phyloP scores from a whole-genome alignment of 2,113 vertebrate genomes.

The Cyprinodon tularosa region DNA sequence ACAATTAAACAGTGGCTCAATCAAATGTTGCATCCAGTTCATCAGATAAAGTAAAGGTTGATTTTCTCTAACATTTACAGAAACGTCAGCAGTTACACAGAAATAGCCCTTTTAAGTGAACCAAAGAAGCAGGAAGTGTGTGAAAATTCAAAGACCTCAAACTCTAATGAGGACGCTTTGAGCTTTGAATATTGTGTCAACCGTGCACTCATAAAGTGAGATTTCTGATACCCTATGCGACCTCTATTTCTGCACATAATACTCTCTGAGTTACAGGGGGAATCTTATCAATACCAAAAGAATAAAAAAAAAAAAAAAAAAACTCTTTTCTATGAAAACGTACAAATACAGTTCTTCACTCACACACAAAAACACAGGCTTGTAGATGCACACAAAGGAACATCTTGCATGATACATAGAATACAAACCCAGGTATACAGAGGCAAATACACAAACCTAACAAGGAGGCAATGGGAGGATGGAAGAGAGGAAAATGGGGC shows the following conservation, averaged over 20 bases:
- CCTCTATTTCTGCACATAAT: constrained; percentile 17
- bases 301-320: neutral
- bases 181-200: neutral
- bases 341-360: constrained; percentile 8
- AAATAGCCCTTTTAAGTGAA: constrained; percentile 1
- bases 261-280: constrained; percentile 14
- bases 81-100: neutral
- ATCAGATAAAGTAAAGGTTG: no score
- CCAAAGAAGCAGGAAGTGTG: neutral
- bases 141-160: neutral
- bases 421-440: constrained; percentile 4
- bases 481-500: constrained; percentile 47
- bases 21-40: no score
- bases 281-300: constrained; percentile 21
- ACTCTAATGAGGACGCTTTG: neutral
- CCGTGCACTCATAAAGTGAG: constrained; percentile 8
- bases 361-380: neutral
- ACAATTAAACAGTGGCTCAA: no score
- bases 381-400: constrained; percentile 20
- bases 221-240: neutral
- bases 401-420: constrained; percentile 17
- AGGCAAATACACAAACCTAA: constrained; percentile 2
- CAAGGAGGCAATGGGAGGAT: constrained; percentile 24
- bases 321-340: constrained; percentile 10
- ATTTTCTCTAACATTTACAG: no score